Evolutionary conservation across 2,797 vertebrate species (phyloP).

Genomic region (Peromyscus nudipes): DNA sequence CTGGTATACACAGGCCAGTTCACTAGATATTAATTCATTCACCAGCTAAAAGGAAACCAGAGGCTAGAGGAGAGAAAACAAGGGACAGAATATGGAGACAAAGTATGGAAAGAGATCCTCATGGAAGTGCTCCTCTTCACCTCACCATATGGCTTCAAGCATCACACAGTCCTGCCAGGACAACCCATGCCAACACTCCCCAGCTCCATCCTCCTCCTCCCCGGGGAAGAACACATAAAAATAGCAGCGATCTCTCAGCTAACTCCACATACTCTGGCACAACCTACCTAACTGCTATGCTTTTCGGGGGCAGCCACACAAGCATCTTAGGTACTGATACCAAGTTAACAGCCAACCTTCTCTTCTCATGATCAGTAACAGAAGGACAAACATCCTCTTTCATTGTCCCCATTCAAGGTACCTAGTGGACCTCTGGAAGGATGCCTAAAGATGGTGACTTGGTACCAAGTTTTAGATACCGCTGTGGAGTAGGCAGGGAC

Average conservation of each 20-base stretch:
- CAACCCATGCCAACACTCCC: neutral
- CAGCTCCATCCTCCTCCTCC: neutral
- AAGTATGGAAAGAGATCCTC: neutral
- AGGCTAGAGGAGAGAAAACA: neutral
- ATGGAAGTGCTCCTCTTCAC: neutral
- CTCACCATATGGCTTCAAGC: neutral
- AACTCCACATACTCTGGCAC: neutral
- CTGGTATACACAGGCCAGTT: slow-evolving; percentile 7
- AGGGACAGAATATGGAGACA: neutral
- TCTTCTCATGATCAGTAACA: neutral
- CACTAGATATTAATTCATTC: slow-evolving; percentile 8
- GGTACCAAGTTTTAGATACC: slow-evolving; percentile 20
- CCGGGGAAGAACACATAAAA: neutral
- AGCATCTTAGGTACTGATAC: neutral
- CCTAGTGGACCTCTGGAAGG: neutral
- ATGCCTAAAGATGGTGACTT: neutral
- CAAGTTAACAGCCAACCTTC: neutral
- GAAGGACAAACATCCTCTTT: neutral
- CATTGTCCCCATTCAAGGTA: slow-evolving; percentile 3
- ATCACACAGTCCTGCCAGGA: neutral
- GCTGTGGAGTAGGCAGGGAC: neutral
- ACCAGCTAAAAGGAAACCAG: neutral
- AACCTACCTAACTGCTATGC: neutral
- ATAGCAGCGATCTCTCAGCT: neutral
- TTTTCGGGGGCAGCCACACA: neutral